Evolutionary conservation across 1,140 invertebrate genomes (phyloP).

Genomic region (Spodoptera litura): DNA sequence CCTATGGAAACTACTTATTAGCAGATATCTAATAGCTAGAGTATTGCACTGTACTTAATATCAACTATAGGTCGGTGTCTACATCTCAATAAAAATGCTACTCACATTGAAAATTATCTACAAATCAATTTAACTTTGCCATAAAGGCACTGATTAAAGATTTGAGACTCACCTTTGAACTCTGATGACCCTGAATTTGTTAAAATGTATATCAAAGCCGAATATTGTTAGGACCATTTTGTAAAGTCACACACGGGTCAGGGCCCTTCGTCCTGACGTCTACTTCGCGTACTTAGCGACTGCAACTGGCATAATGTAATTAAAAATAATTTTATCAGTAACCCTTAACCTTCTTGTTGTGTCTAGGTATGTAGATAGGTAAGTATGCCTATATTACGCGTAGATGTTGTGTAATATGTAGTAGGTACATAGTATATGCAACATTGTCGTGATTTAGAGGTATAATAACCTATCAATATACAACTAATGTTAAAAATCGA

Average conservation of each 20-base stretch:
- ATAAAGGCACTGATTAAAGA: background rate
- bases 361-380: background rate
- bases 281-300: conserved; percentile 16
- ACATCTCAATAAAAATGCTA: too few species aligned
- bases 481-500: too few species aligned
- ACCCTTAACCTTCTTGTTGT: conserved; percentile 56
- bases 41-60: too few species aligned
- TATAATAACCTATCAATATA: too few species aligned
- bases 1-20: too few species aligned
- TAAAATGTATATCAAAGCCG: conserved; percentile 64
- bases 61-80: too few species aligned
- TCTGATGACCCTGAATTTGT: conserved; percentile 65
- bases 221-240: conserved; percentile 64
- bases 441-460: too few species aligned
- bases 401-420: background rate
- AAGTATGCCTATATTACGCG: background rate
- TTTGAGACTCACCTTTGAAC: conserved; percentile 68
- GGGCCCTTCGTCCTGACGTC: conserved; percentile 26
- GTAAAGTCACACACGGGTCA: background rate
- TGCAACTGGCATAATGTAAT: conserved; percentile 49
- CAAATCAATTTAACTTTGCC: background rate
- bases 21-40: too few species aligned
- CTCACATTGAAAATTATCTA: too few species aligned
- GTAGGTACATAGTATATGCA: background rate
- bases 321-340: conserved; percentile 50